Base-by-base conservation (phyloP, 2,797 vertebrate species). In the Acipenser ruthenus region DNA sequence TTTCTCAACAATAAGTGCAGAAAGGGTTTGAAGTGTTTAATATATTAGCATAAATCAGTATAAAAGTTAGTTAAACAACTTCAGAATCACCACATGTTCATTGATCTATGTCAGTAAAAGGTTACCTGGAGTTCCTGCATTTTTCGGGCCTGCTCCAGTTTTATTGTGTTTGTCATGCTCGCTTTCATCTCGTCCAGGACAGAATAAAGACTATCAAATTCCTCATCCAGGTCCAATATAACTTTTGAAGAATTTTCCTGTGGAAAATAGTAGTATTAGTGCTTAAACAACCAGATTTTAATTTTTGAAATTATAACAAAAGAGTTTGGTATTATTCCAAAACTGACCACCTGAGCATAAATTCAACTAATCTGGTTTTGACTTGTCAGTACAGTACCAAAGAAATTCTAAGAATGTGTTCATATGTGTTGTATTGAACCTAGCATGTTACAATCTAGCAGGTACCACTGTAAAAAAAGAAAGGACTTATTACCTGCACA, bases 161-260 rank as follows among this genome's bases (percentile, higher is more conserved):
- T 92, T 75, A 94, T 92, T 69, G 75, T 78, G 69, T 62, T 89
- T 61, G 86, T 64, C 93, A 94, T 94, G 59, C 76, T 89, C 69
- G 87, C 91, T 60, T 92, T 93, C 81, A 92, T 88, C 66, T 94
- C 91, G 67, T 89, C 85, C 69, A 94, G 61, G 53, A 92, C 68
- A 71, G 90, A 83, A 66, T 91, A 91, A 7, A 94, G 80, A 50
- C 86, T 82, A 79, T 93, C 93, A 77, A 97, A 94, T 77, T 97
- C 95, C 78, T 89, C 90, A 80, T 95, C 94, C 73, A 98, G 76
- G 49, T 95, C 95, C 0, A 87, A 86, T 68, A 89, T 86, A 70
- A 92, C 90, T 66, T 83, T 89, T 60, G 85, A 86, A 66, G 93
- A 92, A 78, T 94, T 95, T 61, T 84, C 80, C 95, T 98, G 79